Conservation (phyloP, 2,797 vertebrate genomes). For the Argyrosomus regius region DNA sequence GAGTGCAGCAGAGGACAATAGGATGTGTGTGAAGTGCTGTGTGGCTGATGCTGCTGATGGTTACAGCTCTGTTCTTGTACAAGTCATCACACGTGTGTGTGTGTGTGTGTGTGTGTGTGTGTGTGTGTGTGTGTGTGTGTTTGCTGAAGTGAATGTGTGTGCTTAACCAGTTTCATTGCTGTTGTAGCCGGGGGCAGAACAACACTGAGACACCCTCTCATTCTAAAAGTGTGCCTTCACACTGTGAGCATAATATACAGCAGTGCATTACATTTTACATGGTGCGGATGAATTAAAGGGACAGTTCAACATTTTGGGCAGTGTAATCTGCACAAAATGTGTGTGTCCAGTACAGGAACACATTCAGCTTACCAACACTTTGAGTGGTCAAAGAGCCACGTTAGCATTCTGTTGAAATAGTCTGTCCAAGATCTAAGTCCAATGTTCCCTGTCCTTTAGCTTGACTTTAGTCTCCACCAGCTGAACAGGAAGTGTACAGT, state of each 20-base stretch:
- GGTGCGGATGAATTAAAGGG: too few species aligned
- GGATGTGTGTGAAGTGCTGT: not conserved
- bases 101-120: not conserved
- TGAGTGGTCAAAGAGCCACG: too few species aligned
- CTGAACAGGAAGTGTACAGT: too few species aligned
- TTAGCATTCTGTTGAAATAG: too few species aligned
- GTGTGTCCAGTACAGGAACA: too few species aligned
- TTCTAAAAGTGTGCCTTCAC: not conserved
- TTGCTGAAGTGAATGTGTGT: not conserved
- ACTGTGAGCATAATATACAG: not conserved
- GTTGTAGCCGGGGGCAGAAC: not conserved
- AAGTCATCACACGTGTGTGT: not conserved
- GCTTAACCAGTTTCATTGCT: not conserved
- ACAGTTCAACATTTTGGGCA: not conserved
- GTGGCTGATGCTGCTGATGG: not conserved
- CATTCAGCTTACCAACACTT: too few species aligned
- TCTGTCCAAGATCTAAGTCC: too few species aligned
- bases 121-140: slow-evolving; percentile 1
- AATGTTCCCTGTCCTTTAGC: too few species aligned
- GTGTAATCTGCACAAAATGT: too few species aligned
- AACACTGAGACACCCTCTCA: not conserved
- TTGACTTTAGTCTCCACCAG: too few species aligned
- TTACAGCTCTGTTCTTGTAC: not conserved
- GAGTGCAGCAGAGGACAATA: slow-evolving; percentile 20
- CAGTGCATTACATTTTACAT: not conserved